Percentiles rank a stretch among this genome's conserved stretches.
phyloP scores from a whole-genome alignment of 2,888 invertebrate genomes.

The Patella pellucida region DNA sequence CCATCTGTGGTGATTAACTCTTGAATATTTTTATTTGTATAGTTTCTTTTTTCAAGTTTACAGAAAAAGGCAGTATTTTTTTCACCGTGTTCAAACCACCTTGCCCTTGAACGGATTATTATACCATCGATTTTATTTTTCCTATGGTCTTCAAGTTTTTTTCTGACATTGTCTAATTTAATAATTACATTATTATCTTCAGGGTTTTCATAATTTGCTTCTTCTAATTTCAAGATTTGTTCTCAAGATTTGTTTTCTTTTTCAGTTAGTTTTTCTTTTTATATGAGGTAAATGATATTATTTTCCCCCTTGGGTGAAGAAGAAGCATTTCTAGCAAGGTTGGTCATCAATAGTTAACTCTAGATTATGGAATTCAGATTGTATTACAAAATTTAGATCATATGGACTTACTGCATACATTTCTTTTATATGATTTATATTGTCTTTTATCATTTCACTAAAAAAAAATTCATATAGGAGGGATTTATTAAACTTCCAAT shows the following conservation, averaged over 20 bases:
- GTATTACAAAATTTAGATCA: too few relatives aligned
- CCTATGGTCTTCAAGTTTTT: not conserved
- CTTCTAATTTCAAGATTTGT: not conserved
- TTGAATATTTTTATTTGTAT: too few relatives aligned
- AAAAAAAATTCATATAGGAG: slow-evolving; percentile 23
- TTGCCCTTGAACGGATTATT: not conserved
- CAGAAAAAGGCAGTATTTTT: not conserved
- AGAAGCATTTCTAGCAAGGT: not conserved
- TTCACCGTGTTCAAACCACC: not conserved
- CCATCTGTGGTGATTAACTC: not conserved
- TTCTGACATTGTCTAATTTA: not conserved
- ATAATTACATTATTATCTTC: not conserved
- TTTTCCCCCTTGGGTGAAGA: not conserved
- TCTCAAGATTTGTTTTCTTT: not conserved
- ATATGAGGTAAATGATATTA: not conserved
- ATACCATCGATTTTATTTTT: not conserved
- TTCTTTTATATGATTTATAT: not conserved
- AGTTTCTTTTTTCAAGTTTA: not conserved
- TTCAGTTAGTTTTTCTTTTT: not conserved
- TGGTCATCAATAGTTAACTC: too few relatives aligned
- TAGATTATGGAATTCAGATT: too few relatives aligned
- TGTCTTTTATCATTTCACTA: not conserved
- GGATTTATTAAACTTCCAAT: slow-evolving; percentile 25
- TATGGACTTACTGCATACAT: not conserved
- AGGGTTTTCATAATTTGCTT: not conserved